A percentile compares a stretch with the other conserved stretches of the same genome.
These are phyloP conservation scores for Eurois occulta DNA, from an alignment of 2,888 invertebrate species.

Conservation along the genomic window DNA sequence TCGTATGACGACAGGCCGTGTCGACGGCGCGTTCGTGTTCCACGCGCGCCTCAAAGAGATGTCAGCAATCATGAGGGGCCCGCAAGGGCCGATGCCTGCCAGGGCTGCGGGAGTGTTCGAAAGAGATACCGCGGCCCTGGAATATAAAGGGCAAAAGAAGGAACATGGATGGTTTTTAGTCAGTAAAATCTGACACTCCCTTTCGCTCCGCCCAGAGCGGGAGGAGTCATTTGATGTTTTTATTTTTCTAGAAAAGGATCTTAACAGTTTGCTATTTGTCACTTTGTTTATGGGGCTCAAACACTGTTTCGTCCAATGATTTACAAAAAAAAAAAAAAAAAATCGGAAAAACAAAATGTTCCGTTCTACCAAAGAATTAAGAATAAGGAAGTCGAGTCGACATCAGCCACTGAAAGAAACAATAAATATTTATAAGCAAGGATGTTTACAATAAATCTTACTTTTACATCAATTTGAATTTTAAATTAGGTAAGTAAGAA, in stretches of 20 bases:
- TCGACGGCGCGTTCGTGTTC: too few relatives aligned
- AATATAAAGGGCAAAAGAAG: too few relatives aligned
- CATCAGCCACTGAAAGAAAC: slow-evolving; percentile 26
- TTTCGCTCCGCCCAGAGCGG: too few relatives aligned
- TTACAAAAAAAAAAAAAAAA: not conserved
- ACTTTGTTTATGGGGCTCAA: not conserved
- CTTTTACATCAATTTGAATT: slow-evolving; percentile 64
- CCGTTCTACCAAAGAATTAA: slow-evolving; percentile 17
- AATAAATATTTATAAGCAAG: slow-evolving; percentile 57
- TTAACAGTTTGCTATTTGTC: not conserved
- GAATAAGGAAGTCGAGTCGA: slow-evolving; percentile 2
- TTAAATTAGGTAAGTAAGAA: slow-evolving; percentile 56
- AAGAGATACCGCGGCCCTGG: too few relatives aligned
- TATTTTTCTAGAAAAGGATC: not conserved
- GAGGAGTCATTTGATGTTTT: too few relatives aligned
- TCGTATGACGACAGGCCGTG: too few relatives aligned
- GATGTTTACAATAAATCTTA: slow-evolving; percentile 58
- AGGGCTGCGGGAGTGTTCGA: too few relatives aligned
- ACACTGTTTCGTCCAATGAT: not conserved
- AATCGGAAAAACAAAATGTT: not conserved
- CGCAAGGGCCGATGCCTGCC: too few relatives aligned
- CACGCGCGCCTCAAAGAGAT: too few relatives aligned
- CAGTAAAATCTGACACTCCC: too few relatives aligned
- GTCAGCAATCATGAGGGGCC: too few relatives aligned
- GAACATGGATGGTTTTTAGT: too few relatives aligned